These are phyloP conservation scores for Brenthis daphne DNA, from an alignment of 2,888 invertebrate genomes.

Conservation along the genomic window DNA sequence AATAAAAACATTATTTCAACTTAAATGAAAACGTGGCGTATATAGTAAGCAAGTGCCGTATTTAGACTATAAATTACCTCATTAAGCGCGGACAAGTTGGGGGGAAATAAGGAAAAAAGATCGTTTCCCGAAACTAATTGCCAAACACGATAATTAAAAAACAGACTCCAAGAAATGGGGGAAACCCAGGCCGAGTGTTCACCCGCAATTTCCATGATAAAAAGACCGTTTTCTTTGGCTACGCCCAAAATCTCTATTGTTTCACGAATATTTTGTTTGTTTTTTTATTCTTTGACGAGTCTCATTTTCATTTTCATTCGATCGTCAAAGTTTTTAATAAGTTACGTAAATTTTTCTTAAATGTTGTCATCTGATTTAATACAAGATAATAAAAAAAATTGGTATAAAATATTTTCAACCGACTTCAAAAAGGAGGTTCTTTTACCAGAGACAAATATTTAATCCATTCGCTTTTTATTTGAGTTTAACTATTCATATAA, in stretches of 20 bases:
- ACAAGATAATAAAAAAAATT: not conserved
- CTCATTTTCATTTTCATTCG: slow-evolving; percentile 79
- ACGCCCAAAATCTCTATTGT: slow-evolving; percentile 79
- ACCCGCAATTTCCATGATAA: slow-evolving; percentile 79
- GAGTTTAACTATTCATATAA: no score
- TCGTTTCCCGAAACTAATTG: slow-evolving; percentile 81
- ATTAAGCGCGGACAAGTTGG: slow-evolving; percentile 75
- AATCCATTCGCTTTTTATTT: no score
- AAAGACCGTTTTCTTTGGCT: slow-evolving; percentile 73
- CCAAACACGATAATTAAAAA: slow-evolving; percentile 82
- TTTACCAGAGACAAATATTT: not conserved
- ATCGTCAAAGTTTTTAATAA: slow-evolving; percentile 77
- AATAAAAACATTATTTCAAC: not conserved
- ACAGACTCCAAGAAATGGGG: slow-evolving; percentile 71
- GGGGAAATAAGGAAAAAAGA: slow-evolving; percentile 70
- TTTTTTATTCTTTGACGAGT: slow-evolving; percentile 74
- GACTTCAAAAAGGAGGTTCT: no score
- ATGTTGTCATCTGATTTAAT: slow-evolving; percentile 10
- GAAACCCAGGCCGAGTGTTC: slow-evolving; percentile 80
- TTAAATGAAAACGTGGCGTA: not conserved
- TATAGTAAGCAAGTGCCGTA: slow-evolving; percentile 32
- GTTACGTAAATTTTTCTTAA: slow-evolving; percentile 72
- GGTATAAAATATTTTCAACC: no score
- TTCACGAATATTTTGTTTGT: slow-evolving; percentile 69
- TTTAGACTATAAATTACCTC: slow-evolving; percentile 73